These are phyloP conservation scores for Bruchidius siliquastri DNA, from an alignment of 2,888 invertebrate genomes.

Conservation along the genomic window DNA sequence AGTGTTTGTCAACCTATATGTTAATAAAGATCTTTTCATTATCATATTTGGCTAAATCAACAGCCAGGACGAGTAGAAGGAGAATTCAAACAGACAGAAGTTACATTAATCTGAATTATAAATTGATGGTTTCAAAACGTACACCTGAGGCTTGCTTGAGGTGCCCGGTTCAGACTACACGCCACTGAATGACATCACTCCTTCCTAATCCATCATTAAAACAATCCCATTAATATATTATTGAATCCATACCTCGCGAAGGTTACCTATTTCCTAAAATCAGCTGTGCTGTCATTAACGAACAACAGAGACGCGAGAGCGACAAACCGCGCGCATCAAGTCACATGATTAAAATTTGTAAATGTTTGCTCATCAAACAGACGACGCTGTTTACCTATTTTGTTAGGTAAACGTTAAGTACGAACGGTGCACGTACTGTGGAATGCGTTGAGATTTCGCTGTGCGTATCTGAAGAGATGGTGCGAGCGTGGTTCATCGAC, in stretches of 20 bases:
- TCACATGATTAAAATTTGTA: conserved; percentile 5
- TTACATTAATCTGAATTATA: too few relatives aligned
- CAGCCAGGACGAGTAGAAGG: too few relatives aligned
- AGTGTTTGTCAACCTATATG: too few relatives aligned
- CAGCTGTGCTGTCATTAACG: background rate
- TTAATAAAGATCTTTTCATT: too few relatives aligned
- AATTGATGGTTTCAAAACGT: too few relatives aligned
- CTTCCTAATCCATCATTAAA: background rate
- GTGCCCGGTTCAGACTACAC: background rate
- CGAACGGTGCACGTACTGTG: background rate
- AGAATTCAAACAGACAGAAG: too few relatives aligned
- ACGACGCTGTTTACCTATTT: background rate
- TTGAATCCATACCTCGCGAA: background rate
- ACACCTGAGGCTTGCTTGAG: too few relatives aligned
- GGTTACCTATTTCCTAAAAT: background rate
- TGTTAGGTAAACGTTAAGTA: background rate
- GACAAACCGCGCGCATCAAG: background rate
- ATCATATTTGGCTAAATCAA: too few relatives aligned
- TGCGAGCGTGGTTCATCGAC: conserved; percentile 77
- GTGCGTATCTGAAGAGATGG: conserved; percentile 55
- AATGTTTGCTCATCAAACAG: conserved; percentile 11
- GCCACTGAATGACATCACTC: background rate
- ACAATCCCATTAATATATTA: background rate
- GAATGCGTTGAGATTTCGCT: background rate
- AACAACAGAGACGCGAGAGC: background rate